These are phyloP conservation scores for Cherax quadricarinatus DNA, from an alignment of 1,140 invertebrate species.

Conservation along the genomic window DNA sequence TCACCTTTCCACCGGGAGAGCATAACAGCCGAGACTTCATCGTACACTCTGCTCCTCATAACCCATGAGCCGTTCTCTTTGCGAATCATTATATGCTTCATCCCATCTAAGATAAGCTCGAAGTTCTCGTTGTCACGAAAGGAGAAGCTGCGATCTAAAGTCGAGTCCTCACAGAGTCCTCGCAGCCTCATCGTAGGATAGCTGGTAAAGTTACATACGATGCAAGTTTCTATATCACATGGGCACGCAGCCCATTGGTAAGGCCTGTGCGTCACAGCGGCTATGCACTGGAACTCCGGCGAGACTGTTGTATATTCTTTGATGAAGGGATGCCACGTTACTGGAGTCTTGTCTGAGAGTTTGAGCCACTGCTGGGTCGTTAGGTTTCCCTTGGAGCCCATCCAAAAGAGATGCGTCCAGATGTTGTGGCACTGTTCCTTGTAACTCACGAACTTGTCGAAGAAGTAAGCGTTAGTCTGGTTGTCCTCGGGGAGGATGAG, in stretches of 20 bases:
- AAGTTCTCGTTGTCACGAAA: slow-evolving; percentile 38
- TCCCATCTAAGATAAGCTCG: slow-evolving; percentile 31
- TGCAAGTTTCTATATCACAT: slow-evolving; percentile 50
- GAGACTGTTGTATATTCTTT: slow-evolving; percentile 33
- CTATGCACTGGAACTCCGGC: slow-evolving; percentile 55
- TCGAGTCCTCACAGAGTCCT: slow-evolving; percentile 36
- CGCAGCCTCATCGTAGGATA: slow-evolving; percentile 47
- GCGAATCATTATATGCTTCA: slow-evolving; percentile 29
- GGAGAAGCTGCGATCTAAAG: slow-evolving; percentile 32
- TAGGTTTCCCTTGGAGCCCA: slow-evolving; percentile 15
- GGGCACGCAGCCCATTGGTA: slow-evolving; percentile 56
- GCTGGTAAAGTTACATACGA: slow-evolving; percentile 50
- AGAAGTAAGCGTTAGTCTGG: slow-evolving; percentile 21
- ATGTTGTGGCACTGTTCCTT: slow-evolving; percentile 41
- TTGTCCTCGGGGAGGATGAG: slow-evolving; percentile 46
- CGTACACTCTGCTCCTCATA: slow-evolving; percentile 47
- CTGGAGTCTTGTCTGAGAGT: slow-evolving; percentile 1
- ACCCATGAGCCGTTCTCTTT: slow-evolving; percentile 18
- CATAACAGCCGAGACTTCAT: slow-evolving; percentile 22
- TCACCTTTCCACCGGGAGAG: slow-evolving; percentile 3
- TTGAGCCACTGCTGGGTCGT: slow-evolving; percentile 9
- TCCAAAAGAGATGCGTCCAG: slow-evolving; percentile 58
- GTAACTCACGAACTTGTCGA: slow-evolving; percentile 9
- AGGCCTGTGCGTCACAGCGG: slow-evolving; percentile 36
- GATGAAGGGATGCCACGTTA: slow-evolving; percentile 35